Evolutionary conservation across 2,888 invertebrate genomes (phyloP).

Genomic region (Plagodis dolabraria): DNA sequence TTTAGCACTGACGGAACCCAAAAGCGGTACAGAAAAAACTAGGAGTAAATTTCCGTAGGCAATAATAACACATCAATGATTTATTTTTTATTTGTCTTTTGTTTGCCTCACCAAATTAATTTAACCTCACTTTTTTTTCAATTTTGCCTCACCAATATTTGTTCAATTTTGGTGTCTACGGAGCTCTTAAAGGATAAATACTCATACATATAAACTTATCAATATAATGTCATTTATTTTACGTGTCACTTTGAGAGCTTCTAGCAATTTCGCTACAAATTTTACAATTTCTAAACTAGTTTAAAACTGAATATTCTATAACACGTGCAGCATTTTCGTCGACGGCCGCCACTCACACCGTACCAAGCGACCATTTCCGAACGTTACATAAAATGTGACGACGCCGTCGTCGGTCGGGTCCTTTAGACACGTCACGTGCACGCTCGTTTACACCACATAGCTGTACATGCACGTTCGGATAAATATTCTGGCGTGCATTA

Average conservation of each 20-base stretch:
- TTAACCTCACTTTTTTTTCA: no score
- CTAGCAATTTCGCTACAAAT: conserved; percentile 22
- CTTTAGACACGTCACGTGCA: conserved; percentile 30
- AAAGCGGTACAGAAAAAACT: no score
- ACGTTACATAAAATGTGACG: conserved; percentile 24
- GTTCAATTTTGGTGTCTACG: background rate
- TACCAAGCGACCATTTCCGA: conserved; percentile 28
- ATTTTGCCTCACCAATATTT: background rate
- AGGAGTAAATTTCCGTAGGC: no score
- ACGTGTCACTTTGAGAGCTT: conserved; percentile 9
- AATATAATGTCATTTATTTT: conserved; percentile 11
- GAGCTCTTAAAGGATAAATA: no score
- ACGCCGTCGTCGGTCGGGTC: conserved; percentile 15
- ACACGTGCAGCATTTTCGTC: conserved; percentile 30
- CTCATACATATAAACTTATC: background rate
- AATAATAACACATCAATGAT: no score
- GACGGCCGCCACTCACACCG: conserved; percentile 29
- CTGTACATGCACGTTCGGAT: conserved; percentile 23
- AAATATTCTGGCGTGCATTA: conserved; percentile 35
- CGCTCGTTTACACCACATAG: conserved; percentile 28
- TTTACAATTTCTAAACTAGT: conserved; percentile 30
- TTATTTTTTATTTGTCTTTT: no score
- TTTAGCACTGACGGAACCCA: no score
- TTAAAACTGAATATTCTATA: conserved; percentile 33
- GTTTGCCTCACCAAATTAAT: background rate